Evolutionary conservation across 2,113 vertebrate species (phyloP).

Genomic region (Fukomys damarensis): DNA sequence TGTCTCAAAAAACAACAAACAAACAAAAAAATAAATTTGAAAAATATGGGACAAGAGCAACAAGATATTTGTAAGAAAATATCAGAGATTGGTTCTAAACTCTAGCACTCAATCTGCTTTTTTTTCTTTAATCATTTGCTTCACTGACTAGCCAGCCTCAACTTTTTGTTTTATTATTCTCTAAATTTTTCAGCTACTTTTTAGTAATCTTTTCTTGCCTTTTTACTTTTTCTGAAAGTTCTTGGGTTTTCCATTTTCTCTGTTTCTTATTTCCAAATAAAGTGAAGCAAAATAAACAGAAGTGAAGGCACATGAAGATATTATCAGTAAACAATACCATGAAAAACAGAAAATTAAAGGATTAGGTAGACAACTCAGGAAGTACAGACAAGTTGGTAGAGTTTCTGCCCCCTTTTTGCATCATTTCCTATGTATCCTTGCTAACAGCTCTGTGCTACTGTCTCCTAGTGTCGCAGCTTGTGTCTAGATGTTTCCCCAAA

Average conservation of each 20-base stretch:
- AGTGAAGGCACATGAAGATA: slow-evolving; percentile 22
- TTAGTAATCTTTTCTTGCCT: not conserved
- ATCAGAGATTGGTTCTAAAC: not conserved
- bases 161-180: not conserved
- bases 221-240: not conserved
- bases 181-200: not conserved
- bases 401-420: not conserved
- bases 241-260: not conserved
- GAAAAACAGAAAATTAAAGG: not conserved
- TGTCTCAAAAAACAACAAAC: not conserved
- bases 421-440: not conserved
- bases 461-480: not conserved
- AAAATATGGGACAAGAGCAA: not conserved
- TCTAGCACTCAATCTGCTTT: not conserved
- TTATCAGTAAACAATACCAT: not conserved
- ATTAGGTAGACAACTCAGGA: slow-evolving; percentile 3
- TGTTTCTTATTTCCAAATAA: not conserved
- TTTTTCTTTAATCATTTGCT: not conserved
- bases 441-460: not conserved
- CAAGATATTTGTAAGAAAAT: not conserved
- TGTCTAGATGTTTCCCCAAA: not conserved
- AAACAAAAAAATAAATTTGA: not conserved
- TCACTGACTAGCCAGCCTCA: not conserved
- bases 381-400: not conserved
- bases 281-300: not conserved